Evolutionary conservation across 2,888 invertebrate genomes (phyloP).

Genomic region (Melinaea marsaeus): DNA sequence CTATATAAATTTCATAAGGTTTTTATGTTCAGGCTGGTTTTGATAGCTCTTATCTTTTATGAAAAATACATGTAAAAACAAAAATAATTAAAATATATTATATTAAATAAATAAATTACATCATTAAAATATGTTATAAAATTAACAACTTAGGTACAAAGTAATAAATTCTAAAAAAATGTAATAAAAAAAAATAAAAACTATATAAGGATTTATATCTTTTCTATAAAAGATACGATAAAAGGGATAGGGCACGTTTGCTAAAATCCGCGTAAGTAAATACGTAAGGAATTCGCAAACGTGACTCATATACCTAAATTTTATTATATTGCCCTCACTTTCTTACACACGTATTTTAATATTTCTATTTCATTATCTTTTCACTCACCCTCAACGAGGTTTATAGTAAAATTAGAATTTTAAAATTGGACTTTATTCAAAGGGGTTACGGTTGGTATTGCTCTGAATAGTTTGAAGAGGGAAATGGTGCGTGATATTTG

Average conservation of each 20-base stretch:
- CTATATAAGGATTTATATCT: not conserved
- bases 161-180: no score
- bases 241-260: constrained; percentile 18
- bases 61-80: no score
- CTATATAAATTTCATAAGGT: no score
- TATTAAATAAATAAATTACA: no score
- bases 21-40: no score
- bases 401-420: constrained; percentile 19
- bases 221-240: not conserved
- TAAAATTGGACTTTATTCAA: constrained; percentile 20
- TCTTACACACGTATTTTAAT: constrained; percentile 30
- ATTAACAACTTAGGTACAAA: no score
- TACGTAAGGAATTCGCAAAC: constrained; percentile 16
- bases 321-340: constrained; percentile 33
- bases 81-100: no score
- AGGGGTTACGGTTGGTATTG: constrained; percentile 30
- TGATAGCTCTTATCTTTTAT: no score
- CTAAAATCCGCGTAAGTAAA: constrained; percentile 17
- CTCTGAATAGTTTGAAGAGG: constrained; percentile 11
- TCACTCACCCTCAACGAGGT: constrained; percentile 45
- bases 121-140: no score
- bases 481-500: constrained; percentile 16
- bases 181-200: constrained; percentile 46
- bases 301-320: constrained; percentile 23
- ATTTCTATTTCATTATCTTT: constrained; percentile 40